Base-by-base conservation (phyloP, 2,113 vertebrate species). In the Hemicordylus capensis region DNA sequence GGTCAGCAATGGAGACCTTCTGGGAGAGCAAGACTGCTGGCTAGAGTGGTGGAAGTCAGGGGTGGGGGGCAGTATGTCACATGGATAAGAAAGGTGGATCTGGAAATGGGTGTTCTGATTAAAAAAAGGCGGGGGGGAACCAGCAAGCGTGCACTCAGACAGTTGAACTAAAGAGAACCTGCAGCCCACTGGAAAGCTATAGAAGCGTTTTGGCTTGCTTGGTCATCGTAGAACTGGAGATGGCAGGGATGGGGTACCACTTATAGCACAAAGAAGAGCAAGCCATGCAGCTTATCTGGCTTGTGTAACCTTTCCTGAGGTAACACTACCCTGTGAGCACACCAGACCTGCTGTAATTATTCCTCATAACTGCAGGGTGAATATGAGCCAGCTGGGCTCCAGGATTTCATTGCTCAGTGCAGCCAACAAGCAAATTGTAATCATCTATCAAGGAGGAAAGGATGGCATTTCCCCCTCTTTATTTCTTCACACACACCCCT, bases 1-100 rank as follows among this genome's bases (percentile, higher is more conserved):
- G 81, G 77, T 54, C 85, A 91, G 56, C 39, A 74, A 37, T 54
- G 17, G 82, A 82, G 46, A 89, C 73, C 69, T 77, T 56, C 88
- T 85, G 86, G 86, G 54, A 5, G 22, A 7, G 1, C 76, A 56
- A 72, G 48, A n/a, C n/a, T 0, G 0, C 46, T 54, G 78, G 56
- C 54, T 20, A 17, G 82, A 74, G 69, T 85, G 82, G 15, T 26
- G 34, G 59, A 70, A 73, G 34, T 63, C 37, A 39, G 44, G 74
- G 64, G 37, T 31, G 34, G 59, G 19, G 67, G 28, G 4, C 10
- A 44, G 14, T 14, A n/a, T 63, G n/a, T 79, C 87, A 89, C 44
- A n/a, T 24, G 74, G 56, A 46, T 17, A 76, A 79, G 39, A 0
- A 0, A 39, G 0, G 0, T 2, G 46, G 34, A 34, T 66, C 7